phyloP scores from a whole-genome alignment of 2,888 invertebrate species.

The Drosophila anceps region DNA sequence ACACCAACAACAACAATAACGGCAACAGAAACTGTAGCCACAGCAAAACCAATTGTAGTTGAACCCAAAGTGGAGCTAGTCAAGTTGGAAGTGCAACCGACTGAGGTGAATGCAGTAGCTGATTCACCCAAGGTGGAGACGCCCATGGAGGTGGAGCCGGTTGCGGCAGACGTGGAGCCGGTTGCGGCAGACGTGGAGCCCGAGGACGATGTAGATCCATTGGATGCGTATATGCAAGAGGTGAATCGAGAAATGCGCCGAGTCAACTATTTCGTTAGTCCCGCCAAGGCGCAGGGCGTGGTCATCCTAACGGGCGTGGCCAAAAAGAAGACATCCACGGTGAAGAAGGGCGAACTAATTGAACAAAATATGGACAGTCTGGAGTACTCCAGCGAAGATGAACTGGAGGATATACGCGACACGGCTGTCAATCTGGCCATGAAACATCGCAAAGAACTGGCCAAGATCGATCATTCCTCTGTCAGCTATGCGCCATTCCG shows the following conservation, averaged over 20 bases:
- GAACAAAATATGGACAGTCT: conserved; percentile 99
- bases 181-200: conserved; percentile 84
- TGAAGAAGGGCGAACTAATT: conserved; percentile 97
- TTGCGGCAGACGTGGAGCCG: conserved; percentile 12
- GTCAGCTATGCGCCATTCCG: conserved; percentile 95
- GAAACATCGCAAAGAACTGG: conserved; percentile 96
- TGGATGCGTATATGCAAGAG: conserved; percentile 99
- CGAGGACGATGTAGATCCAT: conserved; percentile 95
- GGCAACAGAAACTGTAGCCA: neutral
- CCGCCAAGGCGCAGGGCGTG: conserved; percentile 86
- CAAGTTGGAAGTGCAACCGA: conserved; percentile 7
- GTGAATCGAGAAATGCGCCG: conserved; percentile 87
- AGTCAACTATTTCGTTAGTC: conserved; percentile 84
- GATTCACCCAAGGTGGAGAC: conserved; percentile 13
- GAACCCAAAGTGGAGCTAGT: conserved; percentile 2
- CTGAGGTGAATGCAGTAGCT: neutral
- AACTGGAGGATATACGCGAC: conserved; percentile 96
- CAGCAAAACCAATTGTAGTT: neutral
- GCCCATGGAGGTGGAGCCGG: conserved; percentile 18
- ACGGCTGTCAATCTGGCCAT: conserved; percentile 95
- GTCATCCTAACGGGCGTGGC: conserved; percentile 94
- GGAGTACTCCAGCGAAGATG: conserved; percentile 99
- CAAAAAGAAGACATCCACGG: conserved; percentile 90
- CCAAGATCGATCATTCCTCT: conserved; percentile 95
- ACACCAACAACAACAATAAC: neutral